phyloP scores from a whole-genome alignment of 2,797 vertebrate species.

The Betta splendens region DNA sequence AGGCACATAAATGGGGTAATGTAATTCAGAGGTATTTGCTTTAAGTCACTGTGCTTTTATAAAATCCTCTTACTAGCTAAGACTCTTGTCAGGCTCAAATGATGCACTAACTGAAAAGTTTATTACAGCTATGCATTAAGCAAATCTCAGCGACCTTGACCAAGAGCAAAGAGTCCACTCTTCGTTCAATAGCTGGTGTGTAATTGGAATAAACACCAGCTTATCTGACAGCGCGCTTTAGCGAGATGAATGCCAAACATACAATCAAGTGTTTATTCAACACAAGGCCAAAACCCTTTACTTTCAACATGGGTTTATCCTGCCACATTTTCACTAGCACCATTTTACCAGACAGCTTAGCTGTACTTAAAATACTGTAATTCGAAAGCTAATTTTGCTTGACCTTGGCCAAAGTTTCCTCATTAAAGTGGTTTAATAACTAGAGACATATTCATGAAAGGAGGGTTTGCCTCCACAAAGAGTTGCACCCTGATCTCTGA shows the following conservation, averaged over 20 bases:
- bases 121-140: constrained; percentile 54
- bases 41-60: constrained; percentile 48
- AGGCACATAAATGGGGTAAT: constrained; percentile 36
- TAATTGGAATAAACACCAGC: constrained; percentile 78
- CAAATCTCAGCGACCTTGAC: constrained; percentile 70
- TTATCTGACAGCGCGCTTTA: constrained; percentile 67
- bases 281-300: constrained; percentile 69
- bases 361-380: constrained; percentile 78
- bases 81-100: constrained; percentile 50
- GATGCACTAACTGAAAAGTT: constrained; percentile 56
- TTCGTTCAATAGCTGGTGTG: constrained; percentile 52
- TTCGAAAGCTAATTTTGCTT: constrained; percentile 77
- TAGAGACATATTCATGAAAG: constrained; percentile 81
- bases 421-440: constrained; percentile 83
- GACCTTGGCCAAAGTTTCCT: constrained; percentile 84
- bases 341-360: constrained; percentile 76
- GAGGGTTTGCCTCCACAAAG: constrained; percentile 80
- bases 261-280: constrained; percentile 65
- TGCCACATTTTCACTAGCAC: constrained; percentile 55
- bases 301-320: constrained; percentile 67
- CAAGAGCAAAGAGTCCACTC: constrained; percentile 40
- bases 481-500: constrained; percentile 82
- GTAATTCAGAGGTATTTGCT: constrained; percentile 49
- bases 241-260: constrained; percentile 59
- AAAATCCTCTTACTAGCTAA: constrained; percentile 65